Conservation (phyloP, 2,113 vertebrate species). For the Semicossyphus pulcher region DNA sequence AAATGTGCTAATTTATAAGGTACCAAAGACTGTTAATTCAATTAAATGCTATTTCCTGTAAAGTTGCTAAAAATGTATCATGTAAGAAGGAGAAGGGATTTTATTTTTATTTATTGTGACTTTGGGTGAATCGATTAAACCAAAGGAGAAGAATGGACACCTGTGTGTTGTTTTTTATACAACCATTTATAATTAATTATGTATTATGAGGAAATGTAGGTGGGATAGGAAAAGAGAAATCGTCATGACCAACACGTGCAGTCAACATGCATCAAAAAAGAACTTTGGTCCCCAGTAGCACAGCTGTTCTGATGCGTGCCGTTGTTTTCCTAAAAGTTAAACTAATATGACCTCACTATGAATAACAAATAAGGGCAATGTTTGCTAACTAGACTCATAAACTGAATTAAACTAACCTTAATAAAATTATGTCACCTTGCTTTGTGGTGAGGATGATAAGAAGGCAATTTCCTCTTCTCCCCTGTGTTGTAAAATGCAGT, state of each 20-base stretch:
- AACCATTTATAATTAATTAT: too few relatives aligned
- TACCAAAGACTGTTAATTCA: slow-evolving; percentile 7
- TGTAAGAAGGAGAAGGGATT: not conserved
- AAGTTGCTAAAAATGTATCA: not conserved
- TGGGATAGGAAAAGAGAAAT: too few relatives aligned
- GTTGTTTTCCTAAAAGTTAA: too few relatives aligned
- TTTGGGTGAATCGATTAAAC: slow-evolving; percentile 7
- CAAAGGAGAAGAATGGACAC: not conserved
- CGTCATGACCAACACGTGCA: too few relatives aligned
- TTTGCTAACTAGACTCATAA: not conserved
- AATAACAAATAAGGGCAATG: too few relatives aligned
- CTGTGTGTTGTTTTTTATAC: not conserved
- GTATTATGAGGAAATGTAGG: too few relatives aligned
- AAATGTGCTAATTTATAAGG: slow-evolving; percentile 16
- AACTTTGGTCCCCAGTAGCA: not conserved
- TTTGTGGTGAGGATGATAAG: not conserved
- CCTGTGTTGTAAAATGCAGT: too few relatives aligned
- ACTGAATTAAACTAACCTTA: not conserved
- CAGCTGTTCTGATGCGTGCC: too few relatives aligned
- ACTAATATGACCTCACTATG: too few relatives aligned
- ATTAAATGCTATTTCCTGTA: slow-evolving; percentile 11
- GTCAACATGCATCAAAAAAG: not conserved
- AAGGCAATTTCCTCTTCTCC: not conserved
- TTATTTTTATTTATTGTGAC: slow-evolving; percentile 6
- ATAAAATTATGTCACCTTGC: not conserved